Conservation (phyloP, 2,888 invertebrate species). For the Xanthorhoe designata region DNA sequence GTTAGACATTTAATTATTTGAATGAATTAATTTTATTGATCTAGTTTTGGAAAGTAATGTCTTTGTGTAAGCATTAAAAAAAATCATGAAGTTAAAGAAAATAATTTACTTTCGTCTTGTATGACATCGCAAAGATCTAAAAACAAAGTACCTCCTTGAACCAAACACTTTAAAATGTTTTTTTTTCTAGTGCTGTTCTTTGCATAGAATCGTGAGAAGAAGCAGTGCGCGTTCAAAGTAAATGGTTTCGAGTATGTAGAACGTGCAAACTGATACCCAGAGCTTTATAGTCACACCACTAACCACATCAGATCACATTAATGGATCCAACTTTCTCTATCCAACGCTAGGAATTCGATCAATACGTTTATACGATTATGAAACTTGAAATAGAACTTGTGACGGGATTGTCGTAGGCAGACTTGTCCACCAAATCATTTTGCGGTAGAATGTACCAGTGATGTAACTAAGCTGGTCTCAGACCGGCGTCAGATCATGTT, state of each 20-base stretch:
- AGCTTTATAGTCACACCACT: conserved; percentile 8
- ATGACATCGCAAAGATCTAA: too few relatives aligned
- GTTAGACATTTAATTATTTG: neutral
- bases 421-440: conserved; percentile 29
- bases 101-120: too few relatives aligned
- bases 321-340: conserved; percentile 30
- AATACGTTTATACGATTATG: conserved; percentile 26
- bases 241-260: too few relatives aligned
- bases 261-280: neutral
- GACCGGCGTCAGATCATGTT: neutral
- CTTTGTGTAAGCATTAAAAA: too few relatives aligned
- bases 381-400: conserved; percentile 21
- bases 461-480: conserved; percentile 6
- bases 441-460: conserved; percentile 19
- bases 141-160: too few relatives aligned
- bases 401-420: conserved; percentile 25
- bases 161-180: too few relatives aligned
- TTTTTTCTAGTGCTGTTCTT: too few relatives aligned
- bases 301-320: conserved; percentile 30
- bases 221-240: too few relatives aligned
- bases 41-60: too few relatives aligned
- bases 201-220: too few relatives aligned
- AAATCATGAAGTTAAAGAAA: too few relatives aligned
- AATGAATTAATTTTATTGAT: neutral
- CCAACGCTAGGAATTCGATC: conserved; percentile 20